Evolutionary conservation across 2,113 vertebrate species (phyloP).

Genomic region (Prolemur simus): DNA sequence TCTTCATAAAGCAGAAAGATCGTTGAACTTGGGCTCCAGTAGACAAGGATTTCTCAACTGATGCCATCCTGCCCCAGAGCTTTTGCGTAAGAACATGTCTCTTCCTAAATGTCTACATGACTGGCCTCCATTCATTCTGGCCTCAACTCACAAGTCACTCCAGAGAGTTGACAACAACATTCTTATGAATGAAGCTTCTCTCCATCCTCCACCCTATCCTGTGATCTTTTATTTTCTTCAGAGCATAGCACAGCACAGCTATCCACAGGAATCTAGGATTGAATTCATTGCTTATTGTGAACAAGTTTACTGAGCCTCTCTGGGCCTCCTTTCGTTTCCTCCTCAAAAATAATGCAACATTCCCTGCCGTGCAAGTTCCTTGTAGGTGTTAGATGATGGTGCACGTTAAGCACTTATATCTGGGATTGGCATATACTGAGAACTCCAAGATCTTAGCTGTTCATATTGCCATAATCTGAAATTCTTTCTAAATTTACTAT

Average conservation of each 20-base stretch:
- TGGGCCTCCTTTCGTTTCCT: not conserved
- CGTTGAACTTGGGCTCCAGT: not conserved
- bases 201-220: not conserved
- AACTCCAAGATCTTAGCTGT: not conserved
- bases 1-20: not conserved
- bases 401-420: not conserved
- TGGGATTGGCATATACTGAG: not conserved
- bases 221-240: not conserved
- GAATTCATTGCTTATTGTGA: not conserved
- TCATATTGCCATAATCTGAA: not conserved
- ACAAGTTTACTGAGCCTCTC: not conserved
- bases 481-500: not conserved
- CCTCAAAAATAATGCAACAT: not conserved
- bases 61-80: not conserved
- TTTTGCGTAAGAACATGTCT: not conserved
- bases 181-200: not conserved
- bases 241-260: not conserved
- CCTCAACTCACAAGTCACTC: not conserved
- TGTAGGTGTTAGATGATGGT: not conserved
- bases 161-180: not conserved
- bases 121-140: not conserved
- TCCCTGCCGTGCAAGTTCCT: not conserved
- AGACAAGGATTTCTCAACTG: not conserved
- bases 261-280: not conserved
- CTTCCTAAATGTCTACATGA: not conserved